Base-by-base conservation (phyloP, 2,113 vertebrate genomes). In the Bubo scandiacus region DNA sequence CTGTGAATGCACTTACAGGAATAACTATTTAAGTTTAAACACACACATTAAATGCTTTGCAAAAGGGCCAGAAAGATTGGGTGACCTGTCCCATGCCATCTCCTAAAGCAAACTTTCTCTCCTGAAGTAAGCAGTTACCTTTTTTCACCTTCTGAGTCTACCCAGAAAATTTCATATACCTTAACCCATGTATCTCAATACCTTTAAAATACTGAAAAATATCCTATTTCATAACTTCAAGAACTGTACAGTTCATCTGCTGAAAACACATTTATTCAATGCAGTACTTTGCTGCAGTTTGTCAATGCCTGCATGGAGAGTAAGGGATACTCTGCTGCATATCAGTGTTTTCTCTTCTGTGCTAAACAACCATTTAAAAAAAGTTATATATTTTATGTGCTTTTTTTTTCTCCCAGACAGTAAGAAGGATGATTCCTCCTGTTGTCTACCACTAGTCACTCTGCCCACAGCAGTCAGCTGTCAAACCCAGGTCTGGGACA, bases 401-500 rank as follows among this genome's bases (percentile, higher is more conserved):
- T 15, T 19, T 11, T 6, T 15, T 29, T 26, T 8, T 10, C 29
- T 3, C 13, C 13, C 4, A 4, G 19, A 81, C 5, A 62, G 14
- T 42, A 94, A 15, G 51, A 84, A 72, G 90, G 88, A 51, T 11
- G 4, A n/a, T 81, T 47, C 70, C 63, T 75, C 57, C 51, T 62
- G 27, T 22, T 95, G 66, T 38, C 42, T 93, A 57, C 20, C 38
- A 38, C 66, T 90, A 25, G 3, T 58, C 84, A 84, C 5, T 78
- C 63, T 71, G 63, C 71, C 71, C 51, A 63, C 47, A 90, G 62
- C 70, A 94, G 77, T 49, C 88, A 86, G 65, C 71, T 81, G 73
- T 55, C 86, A 95, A 80, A 92, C 17, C 22, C 62, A 70, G 68
- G 61, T 80, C 71, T 71, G 79, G 89, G 81, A 90, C 85, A 93